Evolutionary conservation across 2,888 invertebrate genomes (phyloP).

Genomic region (Drosophila cognata): DNA sequence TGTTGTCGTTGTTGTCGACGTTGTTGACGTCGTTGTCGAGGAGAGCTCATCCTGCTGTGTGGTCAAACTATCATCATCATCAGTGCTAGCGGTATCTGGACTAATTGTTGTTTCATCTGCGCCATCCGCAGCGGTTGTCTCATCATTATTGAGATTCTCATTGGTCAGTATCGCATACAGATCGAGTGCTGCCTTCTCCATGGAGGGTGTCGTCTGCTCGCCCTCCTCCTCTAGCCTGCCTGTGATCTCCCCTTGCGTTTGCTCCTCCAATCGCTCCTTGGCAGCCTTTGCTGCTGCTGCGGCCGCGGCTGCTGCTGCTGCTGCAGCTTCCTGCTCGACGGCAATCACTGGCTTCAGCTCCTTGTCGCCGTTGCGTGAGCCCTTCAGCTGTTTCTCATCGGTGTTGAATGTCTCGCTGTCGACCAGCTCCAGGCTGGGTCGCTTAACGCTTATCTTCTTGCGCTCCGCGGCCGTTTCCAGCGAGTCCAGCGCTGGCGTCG

Average conservation of each 20-base stretch:
- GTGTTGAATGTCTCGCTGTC: slow-evolving; percentile 94
- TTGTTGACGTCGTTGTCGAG: slow-evolving; percentile 86
- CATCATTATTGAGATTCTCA: slow-evolving; percentile 87
- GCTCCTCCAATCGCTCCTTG: slow-evolving; percentile 44
- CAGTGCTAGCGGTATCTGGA: slow-evolving; percentile 83
- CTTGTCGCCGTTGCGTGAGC: slow-evolving; percentile 81
- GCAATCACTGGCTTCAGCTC: slow-evolving; percentile 79
- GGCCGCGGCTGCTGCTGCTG: slow-evolving; percentile 63
- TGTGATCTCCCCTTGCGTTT: slow-evolving; percentile 45
- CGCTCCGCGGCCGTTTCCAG: slow-evolving; percentile 86
- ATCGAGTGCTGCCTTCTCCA: slow-evolving; percentile 93
- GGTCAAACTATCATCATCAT: slow-evolving; percentile 81
- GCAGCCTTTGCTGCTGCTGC: slow-evolving; percentile 58
- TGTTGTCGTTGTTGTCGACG: slow-evolving; percentile 85
- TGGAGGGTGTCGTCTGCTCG: slow-evolving; percentile 87
- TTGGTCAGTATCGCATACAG: slow-evolving; percentile 91
- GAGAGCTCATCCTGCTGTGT: slow-evolving; percentile 86
- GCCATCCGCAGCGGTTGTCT: slow-evolving; percentile 80
- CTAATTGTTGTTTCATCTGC: slow-evolving; percentile 79
- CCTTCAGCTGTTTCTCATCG: slow-evolving; percentile 84
- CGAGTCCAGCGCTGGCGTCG: slow-evolving; percentile 87
- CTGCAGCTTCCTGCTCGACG: slow-evolving; percentile 78
- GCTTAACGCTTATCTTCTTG: slow-evolving; percentile 86
- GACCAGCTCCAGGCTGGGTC: slow-evolving; percentile 92
- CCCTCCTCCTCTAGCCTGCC: slow-evolving; percentile 62